Evolutionary conservation across 1,140 invertebrate species (phyloP).

Genomic region (Apis cerana): DNA sequence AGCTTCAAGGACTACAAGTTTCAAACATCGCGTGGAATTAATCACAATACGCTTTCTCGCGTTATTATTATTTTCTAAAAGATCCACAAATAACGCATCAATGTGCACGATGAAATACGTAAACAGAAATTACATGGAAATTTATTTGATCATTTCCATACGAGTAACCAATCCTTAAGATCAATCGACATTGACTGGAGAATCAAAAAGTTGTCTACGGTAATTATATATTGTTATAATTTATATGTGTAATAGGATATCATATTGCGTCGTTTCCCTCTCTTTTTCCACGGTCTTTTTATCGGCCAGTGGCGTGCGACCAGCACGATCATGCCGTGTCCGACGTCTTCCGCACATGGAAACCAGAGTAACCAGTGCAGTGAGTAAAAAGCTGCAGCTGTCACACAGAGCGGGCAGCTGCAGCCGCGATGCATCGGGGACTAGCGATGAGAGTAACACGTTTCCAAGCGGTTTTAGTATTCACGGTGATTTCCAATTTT

Average conservation of each 20-base stretch:
- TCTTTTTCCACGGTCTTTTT: constrained; percentile 25
- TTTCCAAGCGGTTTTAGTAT: constrained; percentile 27
- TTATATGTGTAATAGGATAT: constrained; percentile 25
- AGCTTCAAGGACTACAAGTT: constrained; percentile 10
- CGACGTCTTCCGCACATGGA: constrained; percentile 50
- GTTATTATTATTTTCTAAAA: background rate
- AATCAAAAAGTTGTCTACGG: background rate
- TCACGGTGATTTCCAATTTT: constrained; percentile 22
- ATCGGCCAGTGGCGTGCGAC: constrained; percentile 32
- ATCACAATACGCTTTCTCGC: constrained; percentile 1
- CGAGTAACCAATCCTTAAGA: background rate
- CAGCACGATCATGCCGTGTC: constrained; percentile 18
- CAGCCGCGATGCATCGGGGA: constrained; percentile 25
- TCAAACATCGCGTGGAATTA: background rate
- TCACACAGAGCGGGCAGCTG: constrained; percentile 35
- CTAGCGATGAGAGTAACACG: constrained; percentile 37
- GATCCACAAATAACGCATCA: background rate
- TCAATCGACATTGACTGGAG: background rate
- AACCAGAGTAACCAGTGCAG: constrained; percentile 58
- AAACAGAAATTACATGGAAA: background rate
- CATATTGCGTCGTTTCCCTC: constrained; percentile 5
- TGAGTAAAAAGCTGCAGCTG: constrained; percentile 51
- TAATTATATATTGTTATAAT: constrained; percentile 3
- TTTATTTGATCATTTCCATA: background rate
- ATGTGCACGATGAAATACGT: background rate